These are phyloP conservation scores for Ariopsis seemanni DNA, from an alignment of 2,113 vertebrate genomes.

Conservation along the genomic window DNA sequence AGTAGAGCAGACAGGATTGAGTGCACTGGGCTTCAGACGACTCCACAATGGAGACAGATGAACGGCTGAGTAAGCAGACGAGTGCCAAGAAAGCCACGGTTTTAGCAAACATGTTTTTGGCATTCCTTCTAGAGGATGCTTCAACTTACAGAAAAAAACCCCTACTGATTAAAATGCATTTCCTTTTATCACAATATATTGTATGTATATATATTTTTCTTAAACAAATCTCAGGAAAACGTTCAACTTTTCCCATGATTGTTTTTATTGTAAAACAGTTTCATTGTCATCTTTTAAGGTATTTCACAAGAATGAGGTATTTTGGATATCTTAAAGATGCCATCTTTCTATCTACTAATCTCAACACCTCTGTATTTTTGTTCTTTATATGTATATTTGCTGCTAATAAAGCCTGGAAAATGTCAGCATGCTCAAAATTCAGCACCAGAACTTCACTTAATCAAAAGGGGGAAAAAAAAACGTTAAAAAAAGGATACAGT, in stretches of 20 bases:
- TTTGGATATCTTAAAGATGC: neutral
- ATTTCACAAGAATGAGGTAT: neutral
- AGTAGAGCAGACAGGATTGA: neutral
- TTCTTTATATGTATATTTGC: neutral
- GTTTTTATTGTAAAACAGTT: neutral
- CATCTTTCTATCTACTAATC: neutral
- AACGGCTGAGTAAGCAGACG: constrained; percentile 8
- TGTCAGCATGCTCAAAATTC: neutral
- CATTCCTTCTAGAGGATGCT: neutral
- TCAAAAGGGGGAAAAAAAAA: too few relatives aligned
- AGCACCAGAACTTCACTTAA: neutral
- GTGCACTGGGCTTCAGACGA: neutral
- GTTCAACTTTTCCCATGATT: neutral
- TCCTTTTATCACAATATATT: too few relatives aligned
- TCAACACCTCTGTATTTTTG: neutral
- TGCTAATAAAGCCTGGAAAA: neutral
- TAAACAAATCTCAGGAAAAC: too few relatives aligned
- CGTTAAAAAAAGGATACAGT: neutral
- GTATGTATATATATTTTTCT: too few relatives aligned
- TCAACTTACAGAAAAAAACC: neutral
- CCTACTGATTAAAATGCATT: neutral
- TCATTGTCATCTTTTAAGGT: neutral
- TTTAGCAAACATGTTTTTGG: constrained; percentile 28
- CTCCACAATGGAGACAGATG: constrained; percentile 13
- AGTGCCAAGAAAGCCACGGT: neutral